Evolutionary conservation across 2,888 invertebrate genomes (phyloP).

Genomic region (Coecobrya sp.): DNA sequence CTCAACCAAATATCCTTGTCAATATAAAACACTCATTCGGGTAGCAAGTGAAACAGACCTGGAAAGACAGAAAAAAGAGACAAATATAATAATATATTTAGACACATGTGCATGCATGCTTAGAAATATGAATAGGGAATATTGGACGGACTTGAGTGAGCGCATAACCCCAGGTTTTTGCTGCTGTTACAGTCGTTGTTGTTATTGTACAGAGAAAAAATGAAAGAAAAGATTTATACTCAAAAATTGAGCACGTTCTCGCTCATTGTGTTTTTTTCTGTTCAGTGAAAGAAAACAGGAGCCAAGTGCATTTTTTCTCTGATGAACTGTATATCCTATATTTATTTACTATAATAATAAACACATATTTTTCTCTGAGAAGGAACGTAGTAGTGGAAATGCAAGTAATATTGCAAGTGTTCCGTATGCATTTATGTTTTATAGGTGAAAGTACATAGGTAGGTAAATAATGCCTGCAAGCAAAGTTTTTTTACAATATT

Average conservation of each 20-base stretch:
- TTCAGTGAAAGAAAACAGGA: slow-evolving; percentile 32
- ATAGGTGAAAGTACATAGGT: slow-evolving; percentile 10
- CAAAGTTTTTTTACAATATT: slow-evolving; percentile 9
- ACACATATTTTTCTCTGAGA: neutral
- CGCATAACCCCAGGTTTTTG: neutral
- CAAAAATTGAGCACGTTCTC: slow-evolving; percentile 32
- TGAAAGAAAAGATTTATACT: slow-evolving; percentile 15
- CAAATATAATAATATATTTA: slow-evolving; percentile 24
- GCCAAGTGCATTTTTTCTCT: slow-evolving; percentile 55
- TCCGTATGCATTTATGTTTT: neutral
- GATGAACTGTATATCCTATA: neutral
- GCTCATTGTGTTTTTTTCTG: neutral
- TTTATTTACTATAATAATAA: neutral
- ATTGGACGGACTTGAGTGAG: neutral
- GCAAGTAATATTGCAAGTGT: neutral
- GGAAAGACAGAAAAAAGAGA: slow-evolving; percentile 34
- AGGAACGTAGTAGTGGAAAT: neutral
- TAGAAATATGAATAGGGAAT: neutral
- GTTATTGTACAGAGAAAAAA: neutral
- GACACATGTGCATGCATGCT: neutral
- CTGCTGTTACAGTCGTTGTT: neutral
- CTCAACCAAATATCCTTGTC: slow-evolving; percentile 59
- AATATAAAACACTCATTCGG: slow-evolving; percentile 68
- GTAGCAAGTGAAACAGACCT: slow-evolving; percentile 46
- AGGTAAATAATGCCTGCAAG: slow-evolving; percentile 10